Evolutionary conservation across 2,797 vertebrate genomes (phyloP), one percentile per base, ranked within the genome.

Genomic region (Macrochelys suwanniensis): DNA sequence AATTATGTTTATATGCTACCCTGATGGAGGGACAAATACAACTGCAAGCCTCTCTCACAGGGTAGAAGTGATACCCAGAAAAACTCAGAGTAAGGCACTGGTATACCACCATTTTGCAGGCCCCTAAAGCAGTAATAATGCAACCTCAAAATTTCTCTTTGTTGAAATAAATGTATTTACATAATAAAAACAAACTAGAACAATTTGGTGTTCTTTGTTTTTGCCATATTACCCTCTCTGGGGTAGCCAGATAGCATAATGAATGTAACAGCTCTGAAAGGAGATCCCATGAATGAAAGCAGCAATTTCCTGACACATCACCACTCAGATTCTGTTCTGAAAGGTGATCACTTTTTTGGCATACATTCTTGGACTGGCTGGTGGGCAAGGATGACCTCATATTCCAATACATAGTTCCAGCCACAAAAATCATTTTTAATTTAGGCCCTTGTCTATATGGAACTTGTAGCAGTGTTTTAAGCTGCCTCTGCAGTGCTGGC

Each of bases 311-410:
- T 95, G 87, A 90, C 80, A 82, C 77, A 87, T 94, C 49, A 12
- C 47, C 56, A n/a, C 82, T 28, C 85, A 94, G 85, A 21, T 53
- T 93, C 42, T 85, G 80, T 80, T 87, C 77, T 86, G 85, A 90
- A 82, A 57, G 54, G 61, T 83, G 90, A 94, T 80, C 88, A 89
- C 80, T 94, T 88, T 94, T 96, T 94, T 93, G 79, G 87, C 85
- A 91, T 87, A 77, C 0, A 1, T 61, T 93, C 85, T 87, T 85
- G 86, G 94, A 90, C 76, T 82, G 61, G 37, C 76, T 90, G 37
- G 78, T 89, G 87, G 45, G 86, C 45, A 84, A 87, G 82, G 42
- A 92, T 86, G 50, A 90, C 89, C 87, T 96, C 86, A 47, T 82
- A 47, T 61, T 93, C 61, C 16, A 59, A 7, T 80, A 95, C 59